Evolutionary conservation across 2,888 invertebrate genomes (phyloP), one percentile per base, ranked within the genome.

Genomic region (Drosophila tanythrix): DNA sequence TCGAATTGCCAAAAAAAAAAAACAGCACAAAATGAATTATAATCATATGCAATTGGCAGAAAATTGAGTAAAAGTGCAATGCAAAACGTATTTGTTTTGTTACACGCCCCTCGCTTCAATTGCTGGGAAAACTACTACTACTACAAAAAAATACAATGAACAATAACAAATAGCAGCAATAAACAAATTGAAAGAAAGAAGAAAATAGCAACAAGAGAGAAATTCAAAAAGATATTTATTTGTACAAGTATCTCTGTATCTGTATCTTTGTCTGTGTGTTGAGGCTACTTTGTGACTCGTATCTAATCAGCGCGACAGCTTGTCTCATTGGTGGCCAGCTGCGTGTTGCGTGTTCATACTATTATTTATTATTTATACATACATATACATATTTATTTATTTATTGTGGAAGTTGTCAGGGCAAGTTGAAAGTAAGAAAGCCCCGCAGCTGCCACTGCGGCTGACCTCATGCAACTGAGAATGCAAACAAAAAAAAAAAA

Each of bases 281-380:
- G 63, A 57, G 62, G 40, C 69, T 40, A 65, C 52, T 66, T 52
- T 64, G 33, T 29, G 38, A 11, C 57, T 74, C 76, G 85, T 87
- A 87, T 87, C 86, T 87, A 87, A 87, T 87, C 86, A 82, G 70
- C 66, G 73, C 78, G 68, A 77, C 88, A 83, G 66, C 71, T 48
- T 72, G 88, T 83, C 83, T 85, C 88, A 71, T 74, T 81, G 81
- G 67, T 81, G 81, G 69, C 73, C 81, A 79, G 68, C 79, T 68
- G 79, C 56, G 63, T 35, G 74, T 79, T 80, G 77, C 70, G 77
- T 79, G 74, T 62, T 69, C 61, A 18, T 29, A 43, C 69, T 55
- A 74, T 80, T 80, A 80, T 81, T 77, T 81, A 74, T 80, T 80
- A 81, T 78, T 75, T 75, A 74, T 81, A 74, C 46, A 15, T 74